phyloP scores from a whole-genome alignment of 2,888 invertebrate genomes.

The Metalampra italica region DNA sequence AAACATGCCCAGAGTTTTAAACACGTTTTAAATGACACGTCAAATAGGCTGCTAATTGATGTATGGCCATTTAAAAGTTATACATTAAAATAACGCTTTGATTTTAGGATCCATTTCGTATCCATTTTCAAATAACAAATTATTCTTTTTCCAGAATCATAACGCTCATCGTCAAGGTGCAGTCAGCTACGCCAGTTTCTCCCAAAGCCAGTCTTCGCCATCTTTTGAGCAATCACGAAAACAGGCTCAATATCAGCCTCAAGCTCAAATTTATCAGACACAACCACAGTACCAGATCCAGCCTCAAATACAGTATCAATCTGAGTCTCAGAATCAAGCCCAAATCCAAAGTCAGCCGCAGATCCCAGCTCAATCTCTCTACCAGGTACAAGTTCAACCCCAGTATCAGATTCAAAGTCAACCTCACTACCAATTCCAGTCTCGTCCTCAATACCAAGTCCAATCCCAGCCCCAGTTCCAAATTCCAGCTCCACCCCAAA shows the following conservation, averaged over 20 bases:
- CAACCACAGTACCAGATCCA: slow-evolving; percentile 9
- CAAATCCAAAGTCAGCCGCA: neutral
- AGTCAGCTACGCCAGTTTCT: slow-evolving; percentile 55
- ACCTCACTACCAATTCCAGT: neutral
- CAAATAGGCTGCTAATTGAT: too few relatives aligned
- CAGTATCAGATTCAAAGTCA: neutral
- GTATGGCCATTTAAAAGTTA: too few relatives aligned
- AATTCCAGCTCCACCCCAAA: slow-evolving; percentile 14
- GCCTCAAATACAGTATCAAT: slow-evolving; percentile 9
- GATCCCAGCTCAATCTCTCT: neutral
- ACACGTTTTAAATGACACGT: too few relatives aligned
- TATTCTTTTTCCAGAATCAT: slow-evolving; percentile 38
- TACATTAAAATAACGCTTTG: too few relatives aligned
- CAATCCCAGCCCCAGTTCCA: slow-evolving; percentile 2
- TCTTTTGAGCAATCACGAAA: slow-evolving; percentile 13
- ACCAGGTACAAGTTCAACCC: neutral
- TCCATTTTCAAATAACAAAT: neutral
- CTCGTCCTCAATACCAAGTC: neutral
- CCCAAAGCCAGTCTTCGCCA: slow-evolving; percentile 34
- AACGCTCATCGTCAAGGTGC: slow-evolving; percentile 45
- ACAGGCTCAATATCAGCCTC: slow-evolving; percentile 16
- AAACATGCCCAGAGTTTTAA: too few relatives aligned
- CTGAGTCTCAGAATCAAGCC: neutral
- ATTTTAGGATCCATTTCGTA: too few relatives aligned
- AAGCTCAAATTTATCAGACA: slow-evolving; percentile 13